A percentile compares a stretch with the other conserved stretches of the same genome.
These are phyloP conservation scores for Lophius americanus DNA, from an alignment of 2,797 vertebrate species.

Conservation along the genomic window DNA sequence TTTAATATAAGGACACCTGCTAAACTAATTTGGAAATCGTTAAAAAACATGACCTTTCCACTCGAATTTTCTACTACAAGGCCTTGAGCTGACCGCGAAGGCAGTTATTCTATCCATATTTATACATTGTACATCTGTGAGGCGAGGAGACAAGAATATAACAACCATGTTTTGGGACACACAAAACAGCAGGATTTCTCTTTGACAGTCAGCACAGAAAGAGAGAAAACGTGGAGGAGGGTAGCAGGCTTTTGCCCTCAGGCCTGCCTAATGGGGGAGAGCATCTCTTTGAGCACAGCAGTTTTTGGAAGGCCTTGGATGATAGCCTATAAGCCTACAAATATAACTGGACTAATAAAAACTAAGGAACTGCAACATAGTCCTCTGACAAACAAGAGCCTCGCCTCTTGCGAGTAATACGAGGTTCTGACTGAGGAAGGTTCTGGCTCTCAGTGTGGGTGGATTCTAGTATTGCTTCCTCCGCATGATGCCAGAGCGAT, in stretches of 20 bases:
- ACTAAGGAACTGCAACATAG: conserved; percentile 55
- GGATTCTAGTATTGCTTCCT: conserved; percentile 65
- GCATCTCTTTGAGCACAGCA: conserved; percentile 67
- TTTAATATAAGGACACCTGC: conserved; percentile 21
- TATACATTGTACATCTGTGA: conserved; percentile 48
- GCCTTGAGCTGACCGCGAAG: conserved; percentile 25
- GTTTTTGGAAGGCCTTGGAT: conserved; percentile 70
- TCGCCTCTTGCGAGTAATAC: conserved; percentile 47
- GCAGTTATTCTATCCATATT: conserved; percentile 35
- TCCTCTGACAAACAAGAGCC: conserved; percentile 66
- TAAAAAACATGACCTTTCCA: conserved; percentile 1
- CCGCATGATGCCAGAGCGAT: conserved; percentile 68
- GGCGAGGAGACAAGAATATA: conserved; percentile 67
- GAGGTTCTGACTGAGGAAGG: conserved; percentile 45
- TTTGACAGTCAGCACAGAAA: conserved; percentile 71
- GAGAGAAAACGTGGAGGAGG: conserved; percentile 58
- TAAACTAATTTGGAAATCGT: conserved; percentile 12
- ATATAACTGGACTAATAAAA: conserved; percentile 69
- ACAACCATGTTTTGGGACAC: conserved; percentile 66
- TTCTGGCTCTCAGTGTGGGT: conserved; percentile 51
- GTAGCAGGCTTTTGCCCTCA: conserved; percentile 57
- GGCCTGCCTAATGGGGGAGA: conserved; percentile 60
- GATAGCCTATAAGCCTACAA: conserved; percentile 69
- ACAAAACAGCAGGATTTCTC: conserved; percentile 75
- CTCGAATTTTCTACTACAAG: conserved; percentile 16